Evolutionary conservation across 2,888 invertebrate genomes (phyloP).

Genomic region (Parnassius apollo): DNA sequence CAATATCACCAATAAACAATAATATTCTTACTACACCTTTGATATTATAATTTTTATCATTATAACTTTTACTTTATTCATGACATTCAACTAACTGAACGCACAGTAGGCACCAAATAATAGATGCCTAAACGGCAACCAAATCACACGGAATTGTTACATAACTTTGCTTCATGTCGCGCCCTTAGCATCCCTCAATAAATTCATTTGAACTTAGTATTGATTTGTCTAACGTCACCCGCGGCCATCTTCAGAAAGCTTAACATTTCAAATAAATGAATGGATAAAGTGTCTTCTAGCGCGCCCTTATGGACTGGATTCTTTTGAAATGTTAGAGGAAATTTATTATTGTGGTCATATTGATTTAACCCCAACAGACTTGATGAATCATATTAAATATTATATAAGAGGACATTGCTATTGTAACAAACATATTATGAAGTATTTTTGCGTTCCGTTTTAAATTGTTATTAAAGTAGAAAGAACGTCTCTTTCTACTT

Average conservation of each 20-base stretch:
- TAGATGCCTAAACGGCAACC: neutral
- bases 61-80: too few species aligned
- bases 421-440: too few species aligned
- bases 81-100: too few species aligned
- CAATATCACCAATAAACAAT: neutral
- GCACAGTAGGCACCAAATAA: too few species aligned
- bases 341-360: too few species aligned
- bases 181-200: constrained; percentile 19
- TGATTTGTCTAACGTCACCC: constrained; percentile 34
- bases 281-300: constrained; percentile 12
- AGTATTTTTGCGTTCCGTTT: too few species aligned
- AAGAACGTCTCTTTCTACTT: too few species aligned
- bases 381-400: too few species aligned
- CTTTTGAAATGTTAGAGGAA: too few species aligned
- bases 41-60: neutral
- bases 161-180: neutral
- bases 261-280: constrained; percentile 32
- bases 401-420: too few species aligned
- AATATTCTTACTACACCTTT: neutral
- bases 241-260: constrained; percentile 35
- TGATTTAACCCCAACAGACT: too few species aligned
- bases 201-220: constrained; percentile 29
- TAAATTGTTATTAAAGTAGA: too few species aligned
- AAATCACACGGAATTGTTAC: neutral
- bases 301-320: neutral